Evolutionary conservation across 1,140 invertebrate species (phyloP).

Genomic region (Diorhabda sublineata): DNA sequence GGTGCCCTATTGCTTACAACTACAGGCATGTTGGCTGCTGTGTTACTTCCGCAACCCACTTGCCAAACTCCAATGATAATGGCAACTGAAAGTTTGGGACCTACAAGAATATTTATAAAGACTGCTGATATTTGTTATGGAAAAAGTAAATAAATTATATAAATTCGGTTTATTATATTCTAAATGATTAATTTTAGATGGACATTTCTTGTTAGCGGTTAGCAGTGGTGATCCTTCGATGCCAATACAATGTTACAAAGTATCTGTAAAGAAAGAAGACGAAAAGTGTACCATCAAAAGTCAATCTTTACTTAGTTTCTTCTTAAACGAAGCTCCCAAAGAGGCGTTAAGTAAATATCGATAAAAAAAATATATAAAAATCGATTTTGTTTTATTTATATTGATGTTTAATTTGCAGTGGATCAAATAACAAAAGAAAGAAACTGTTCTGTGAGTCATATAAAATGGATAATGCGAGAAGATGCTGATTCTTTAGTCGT

Average conservation of each 20-base stretch:
- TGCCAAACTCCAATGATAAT: slow-evolving; percentile 47
- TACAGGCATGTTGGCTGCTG: slow-evolving; percentile 74
- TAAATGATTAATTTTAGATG: slow-evolving; percentile 53
- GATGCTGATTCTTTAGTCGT: slow-evolving; percentile 78
- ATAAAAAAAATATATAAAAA: neutral
- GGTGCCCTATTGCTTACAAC: slow-evolving; percentile 79
- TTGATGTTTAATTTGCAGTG: slow-evolving; percentile 24
- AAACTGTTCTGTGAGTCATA: slow-evolving; percentile 55
- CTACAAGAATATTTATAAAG: slow-evolving; percentile 67
- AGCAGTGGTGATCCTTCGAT: slow-evolving; percentile 65
- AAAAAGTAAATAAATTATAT: slow-evolving; percentile 53
- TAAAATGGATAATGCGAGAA: slow-evolving; percentile 78
- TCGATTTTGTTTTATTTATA: neutral
- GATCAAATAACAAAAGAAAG: slow-evolving; percentile 41
- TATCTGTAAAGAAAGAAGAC: slow-evolving; percentile 55
- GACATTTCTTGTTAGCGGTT: slow-evolving; percentile 74
- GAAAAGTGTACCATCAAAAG: slow-evolving; percentile 57
- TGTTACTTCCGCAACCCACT: slow-evolving; percentile 53
- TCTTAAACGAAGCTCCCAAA: slow-evolving; percentile 60
- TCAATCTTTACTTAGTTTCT: slow-evolving; percentile 78
- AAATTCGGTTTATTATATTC: neutral
- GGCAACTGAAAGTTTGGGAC: slow-evolving; percentile 66
- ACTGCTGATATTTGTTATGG: slow-evolving; percentile 71
- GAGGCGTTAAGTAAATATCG: slow-evolving; percentile 46
- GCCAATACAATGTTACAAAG: slow-evolving; percentile 71